Conservation (phyloP, 2,797 vertebrate genomes). For the Alosa sapidissima region DNA sequence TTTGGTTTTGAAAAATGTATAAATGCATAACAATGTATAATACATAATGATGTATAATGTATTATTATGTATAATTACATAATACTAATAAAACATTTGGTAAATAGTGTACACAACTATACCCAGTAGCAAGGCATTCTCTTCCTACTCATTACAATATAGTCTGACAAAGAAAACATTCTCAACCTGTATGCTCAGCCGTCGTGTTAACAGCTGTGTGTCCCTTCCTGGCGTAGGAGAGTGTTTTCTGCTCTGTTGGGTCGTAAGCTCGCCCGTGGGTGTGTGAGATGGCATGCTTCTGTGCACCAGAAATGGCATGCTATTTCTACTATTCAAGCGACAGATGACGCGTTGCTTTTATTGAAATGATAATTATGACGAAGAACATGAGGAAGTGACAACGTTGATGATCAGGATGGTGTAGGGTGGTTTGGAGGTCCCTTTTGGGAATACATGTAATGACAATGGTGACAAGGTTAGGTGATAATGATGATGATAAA, state of each 20-base stretch:
- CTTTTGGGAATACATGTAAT: background rate
- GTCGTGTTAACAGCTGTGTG: background rate
- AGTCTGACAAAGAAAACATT: background rate
- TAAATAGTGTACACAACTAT: background rate
- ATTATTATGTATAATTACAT: no score
- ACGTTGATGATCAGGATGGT: background rate
- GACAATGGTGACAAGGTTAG: background rate
- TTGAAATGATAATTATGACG: background rate
- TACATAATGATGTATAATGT: no score
- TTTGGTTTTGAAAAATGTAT: background rate
- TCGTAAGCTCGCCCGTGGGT: conserved; percentile 18
- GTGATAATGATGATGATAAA: background rate
- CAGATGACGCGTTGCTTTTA: no score
- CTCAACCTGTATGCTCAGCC: background rate
- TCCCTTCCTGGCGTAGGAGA: background rate
- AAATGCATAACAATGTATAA: no score
- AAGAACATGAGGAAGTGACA: background rate
- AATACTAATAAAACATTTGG: background rate
- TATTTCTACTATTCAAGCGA: background rate
- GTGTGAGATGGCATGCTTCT: background rate
- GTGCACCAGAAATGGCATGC: background rate
- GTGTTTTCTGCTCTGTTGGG: background rate
- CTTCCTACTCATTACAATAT: background rate
- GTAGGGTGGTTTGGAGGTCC: background rate
- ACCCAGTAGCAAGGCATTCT: background rate